A percentile compares a stretch with the other conserved stretches of the same genome.
phyloP scores from a whole-genome alignment of 2,113 vertebrate genomes.

The Elephantulus edwardii region DNA sequence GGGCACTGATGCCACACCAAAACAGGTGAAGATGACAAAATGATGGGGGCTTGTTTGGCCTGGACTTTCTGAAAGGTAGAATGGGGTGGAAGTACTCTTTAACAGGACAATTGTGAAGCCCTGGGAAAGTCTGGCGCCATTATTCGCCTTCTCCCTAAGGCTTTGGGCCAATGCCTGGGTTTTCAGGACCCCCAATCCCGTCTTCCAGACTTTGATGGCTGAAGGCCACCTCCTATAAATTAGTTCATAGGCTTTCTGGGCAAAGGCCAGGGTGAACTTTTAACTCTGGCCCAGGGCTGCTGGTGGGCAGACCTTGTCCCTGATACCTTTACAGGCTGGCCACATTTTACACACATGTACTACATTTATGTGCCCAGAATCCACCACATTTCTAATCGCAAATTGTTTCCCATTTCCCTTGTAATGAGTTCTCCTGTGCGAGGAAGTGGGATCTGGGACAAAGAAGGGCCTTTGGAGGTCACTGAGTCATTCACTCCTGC shows the following conservation, averaged over 20 bases:
- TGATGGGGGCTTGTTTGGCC: background rate
- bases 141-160: background rate
- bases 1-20: background rate
- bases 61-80: background rate
- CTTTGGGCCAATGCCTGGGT: background rate
- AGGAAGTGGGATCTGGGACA: background rate
- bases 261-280: background rate
- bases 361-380: background rate
- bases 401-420: constrained; percentile 39
- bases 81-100: background rate
- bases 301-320: background rate
- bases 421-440: background rate
- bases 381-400: constrained; percentile 12
- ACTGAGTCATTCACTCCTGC: background rate
- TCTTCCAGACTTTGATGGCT: constrained; percentile 30
- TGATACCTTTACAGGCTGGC: background rate
- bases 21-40: constrained; percentile 12
- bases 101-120: constrained; percentile 25
- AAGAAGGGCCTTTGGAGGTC: background rate
- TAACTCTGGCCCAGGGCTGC: background rate
- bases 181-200: background rate
- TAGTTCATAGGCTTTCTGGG: background rate
- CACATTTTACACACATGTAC: constrained; percentile 40
- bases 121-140: background rate
- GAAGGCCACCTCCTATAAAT: constrained; percentile 49